Evolutionary conservation across 37 sponge, comb jelly and placozoan genomes (phyloP).

Genomic region (Spongia lamella): DNA sequence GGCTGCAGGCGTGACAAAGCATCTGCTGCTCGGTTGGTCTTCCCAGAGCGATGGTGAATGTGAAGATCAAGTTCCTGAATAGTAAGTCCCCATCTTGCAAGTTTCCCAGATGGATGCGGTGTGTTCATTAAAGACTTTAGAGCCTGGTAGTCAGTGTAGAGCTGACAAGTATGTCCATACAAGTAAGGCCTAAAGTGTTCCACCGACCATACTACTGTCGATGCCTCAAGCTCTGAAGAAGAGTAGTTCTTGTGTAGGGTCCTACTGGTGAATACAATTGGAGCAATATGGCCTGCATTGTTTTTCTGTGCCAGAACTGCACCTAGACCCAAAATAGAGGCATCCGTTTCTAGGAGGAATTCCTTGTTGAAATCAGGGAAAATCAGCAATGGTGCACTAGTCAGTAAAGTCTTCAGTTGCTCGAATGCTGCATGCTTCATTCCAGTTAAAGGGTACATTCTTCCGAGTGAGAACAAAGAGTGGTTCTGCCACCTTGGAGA

Average conservation of each 20-base stretch:
- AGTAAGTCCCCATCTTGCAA: conserved; percentile 30
- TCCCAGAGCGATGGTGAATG: conserved; percentile 22
- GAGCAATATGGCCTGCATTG: background rate
- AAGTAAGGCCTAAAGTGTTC: conserved; percentile 18
- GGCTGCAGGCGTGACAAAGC: conserved; percentile 5
- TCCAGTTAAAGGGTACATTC: background rate
- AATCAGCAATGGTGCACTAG: conserved; percentile 14
- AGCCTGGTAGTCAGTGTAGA: conserved; percentile 25
- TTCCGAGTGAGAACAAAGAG: too few relatives aligned
- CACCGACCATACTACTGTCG: conserved; percentile 37
- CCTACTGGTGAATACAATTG: conserved; percentile 22
- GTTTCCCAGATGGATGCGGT: conserved; percentile 28
- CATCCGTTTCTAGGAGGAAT: conserved; percentile 31
- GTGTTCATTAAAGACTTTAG: conserved; percentile 34
- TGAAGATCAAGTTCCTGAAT: conserved; percentile 26
- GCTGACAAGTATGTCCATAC: conserved; percentile 20
- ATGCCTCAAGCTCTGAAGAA: conserved; percentile 22
- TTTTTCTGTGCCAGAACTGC: conserved; percentile 37
- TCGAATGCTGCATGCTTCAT: conserved; percentile 5
- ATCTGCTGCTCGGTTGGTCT: conserved; percentile 9
- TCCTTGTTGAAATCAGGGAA: conserved; percentile 5
- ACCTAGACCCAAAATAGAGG: conserved; percentile 22
- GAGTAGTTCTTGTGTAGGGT: conserved; percentile 29
- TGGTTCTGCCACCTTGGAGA: too few relatives aligned
- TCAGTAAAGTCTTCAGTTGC: conserved; percentile 9